Base-by-base conservation (phyloP, 2,113 vertebrate genomes). In the Halichoeres trimaculatus region DNA sequence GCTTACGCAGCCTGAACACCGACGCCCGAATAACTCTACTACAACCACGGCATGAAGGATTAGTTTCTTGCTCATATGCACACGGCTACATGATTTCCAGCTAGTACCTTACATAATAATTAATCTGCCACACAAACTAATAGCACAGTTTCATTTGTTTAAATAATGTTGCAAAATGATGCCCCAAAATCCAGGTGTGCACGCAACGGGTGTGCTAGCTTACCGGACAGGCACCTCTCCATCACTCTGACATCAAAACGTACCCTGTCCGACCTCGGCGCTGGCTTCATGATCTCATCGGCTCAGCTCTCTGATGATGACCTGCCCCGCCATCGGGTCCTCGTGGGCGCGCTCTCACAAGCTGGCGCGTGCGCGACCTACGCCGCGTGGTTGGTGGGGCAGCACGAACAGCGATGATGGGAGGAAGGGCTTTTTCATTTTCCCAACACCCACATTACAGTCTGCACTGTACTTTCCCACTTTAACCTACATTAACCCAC, bases 81-180 rank as follows among this genome's bases (percentile, higher is more conserved):
- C 75, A 86, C 71, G 85, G 88, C 89, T 80, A 55, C 74, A 88
- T 64, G 88, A 89, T 76, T 90, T 84, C 52, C 52, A 80, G 84
- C 79, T 70, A 22, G 66, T 83, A 40, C 75, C 83, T 93, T 93
- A 93, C 86, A 91, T 92, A 92, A 92, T 89, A 75, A 87, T 85
- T 92, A 90, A 90, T 85, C 89, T 85, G 68, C 40, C n/a, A 2
- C 74, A 63, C 70, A 77, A 70, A 90, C 65, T 75, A 55, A 41
- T n/a, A 74, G 47, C 55, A 17, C 45, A 60, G 55, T 76, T 76
- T 72, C 12, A 53, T 80, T 64, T 73, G 62, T 81, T 70, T 16
- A 1, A 74, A 57, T 67, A 43, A 24, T 40, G 51, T 36, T 35
- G 62, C n/a, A 22, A 34, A 23, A 43, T n/a, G 20, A 40, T 35